phyloP scores from a whole-genome alignment of 2,113 vertebrate species.

The Tychaedon coryphoeus region DNA sequence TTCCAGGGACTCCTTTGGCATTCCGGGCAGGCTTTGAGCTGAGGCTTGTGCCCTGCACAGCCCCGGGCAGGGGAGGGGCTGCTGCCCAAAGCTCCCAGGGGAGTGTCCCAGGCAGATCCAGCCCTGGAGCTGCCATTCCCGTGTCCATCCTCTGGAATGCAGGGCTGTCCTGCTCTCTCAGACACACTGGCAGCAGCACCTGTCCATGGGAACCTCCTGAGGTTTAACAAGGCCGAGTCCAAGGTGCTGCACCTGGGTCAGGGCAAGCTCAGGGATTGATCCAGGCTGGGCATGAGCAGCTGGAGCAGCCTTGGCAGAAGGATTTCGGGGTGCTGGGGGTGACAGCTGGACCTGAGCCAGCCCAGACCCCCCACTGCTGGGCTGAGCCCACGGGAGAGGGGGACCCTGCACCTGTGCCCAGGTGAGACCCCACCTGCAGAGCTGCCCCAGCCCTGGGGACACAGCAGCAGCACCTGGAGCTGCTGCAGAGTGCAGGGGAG shows the following conservation, averaged over 20 bases:
- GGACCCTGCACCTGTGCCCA: rapidly evolving
- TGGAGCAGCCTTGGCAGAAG: neutral
- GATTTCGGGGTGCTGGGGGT: neutral
- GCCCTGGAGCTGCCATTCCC: neutral
- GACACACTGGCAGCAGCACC: rapidly evolving
- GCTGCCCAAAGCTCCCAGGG: neutral
- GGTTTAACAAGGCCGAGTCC: neutral
- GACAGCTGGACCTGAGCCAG: neutral
- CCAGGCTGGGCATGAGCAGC: neutral
- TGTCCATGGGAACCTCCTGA: neutral
- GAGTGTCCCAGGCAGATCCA: neutral
- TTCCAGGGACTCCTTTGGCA: neutral
- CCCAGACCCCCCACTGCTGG: neutral
- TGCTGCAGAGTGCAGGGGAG: neutral
- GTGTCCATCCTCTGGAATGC: neutral
- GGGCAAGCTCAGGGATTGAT: neutral
- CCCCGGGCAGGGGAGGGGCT: neutral
- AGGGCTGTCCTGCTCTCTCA: neutral
- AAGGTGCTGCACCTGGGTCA: neutral
- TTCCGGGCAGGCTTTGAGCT: neutral
- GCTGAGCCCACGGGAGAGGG: neutral
- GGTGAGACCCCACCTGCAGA: neutral
- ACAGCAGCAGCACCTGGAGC: neutral
- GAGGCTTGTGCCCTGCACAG: neutral
- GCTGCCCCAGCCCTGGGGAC: neutral